Evolutionary conservation across 1,140 invertebrate genomes (phyloP).

Genomic region (Argopecten irradians): DNA sequence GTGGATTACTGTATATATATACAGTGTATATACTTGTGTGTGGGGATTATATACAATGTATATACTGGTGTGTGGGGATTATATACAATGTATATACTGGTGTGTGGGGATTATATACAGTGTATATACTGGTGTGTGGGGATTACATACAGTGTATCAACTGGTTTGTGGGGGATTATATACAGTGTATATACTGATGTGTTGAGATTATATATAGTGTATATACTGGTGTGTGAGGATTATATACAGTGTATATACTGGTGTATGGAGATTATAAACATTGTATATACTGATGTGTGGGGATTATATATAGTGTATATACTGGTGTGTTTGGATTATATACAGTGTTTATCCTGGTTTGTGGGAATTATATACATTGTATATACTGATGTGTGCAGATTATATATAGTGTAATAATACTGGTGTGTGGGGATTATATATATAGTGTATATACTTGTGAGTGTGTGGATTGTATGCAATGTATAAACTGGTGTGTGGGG

Average conservation of each 20-base stretch:
- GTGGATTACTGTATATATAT: neutral
- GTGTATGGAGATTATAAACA: neutral
- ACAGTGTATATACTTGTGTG: neutral
- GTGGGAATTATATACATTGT: no score
- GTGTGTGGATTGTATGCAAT: no score
- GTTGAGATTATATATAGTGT: neutral
- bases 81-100: neutral
- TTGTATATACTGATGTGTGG: neutral
- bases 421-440: neutral
- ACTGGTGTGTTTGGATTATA: no score
- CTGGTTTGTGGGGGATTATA: neutral
- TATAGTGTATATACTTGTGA: no score
- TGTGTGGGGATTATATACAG: neutral
- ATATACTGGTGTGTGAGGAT: neutral
- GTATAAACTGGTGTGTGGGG: no score
- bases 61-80: neutral
- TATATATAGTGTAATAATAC: no score
- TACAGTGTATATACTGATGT: neutral
- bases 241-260: neutral
- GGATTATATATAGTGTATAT: no score
- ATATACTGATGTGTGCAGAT: no score
- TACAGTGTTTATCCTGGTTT: no score
- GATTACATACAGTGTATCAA: neutral
- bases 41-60: neutral
- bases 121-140: neutral